Conservation (phyloP, 2,797 vertebrate genomes). For the Acomys russatus region DNA sequence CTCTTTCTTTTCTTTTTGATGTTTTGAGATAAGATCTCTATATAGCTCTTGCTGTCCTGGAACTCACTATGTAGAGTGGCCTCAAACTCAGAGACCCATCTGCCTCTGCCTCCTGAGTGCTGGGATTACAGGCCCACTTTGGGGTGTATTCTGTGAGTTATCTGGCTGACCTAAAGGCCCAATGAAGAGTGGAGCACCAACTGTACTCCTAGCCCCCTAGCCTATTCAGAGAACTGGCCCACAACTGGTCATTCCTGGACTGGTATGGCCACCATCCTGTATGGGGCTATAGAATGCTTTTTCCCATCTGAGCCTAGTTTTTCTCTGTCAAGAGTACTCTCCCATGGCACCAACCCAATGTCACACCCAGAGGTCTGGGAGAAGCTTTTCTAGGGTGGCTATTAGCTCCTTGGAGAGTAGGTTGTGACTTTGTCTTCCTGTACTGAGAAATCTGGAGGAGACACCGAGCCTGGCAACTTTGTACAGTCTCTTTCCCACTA, state of each 20-base stretch:
- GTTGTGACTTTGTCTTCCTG: background rate
- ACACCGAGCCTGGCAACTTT: background rate
- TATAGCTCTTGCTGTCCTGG: background rate
- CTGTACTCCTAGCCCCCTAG: background rate
- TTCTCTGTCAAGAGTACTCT: background rate
- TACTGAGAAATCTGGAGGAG: background rate
- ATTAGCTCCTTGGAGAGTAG: background rate
- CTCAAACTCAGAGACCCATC: background rate
- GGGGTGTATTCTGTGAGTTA: background rate
- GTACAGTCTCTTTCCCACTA: background rate
- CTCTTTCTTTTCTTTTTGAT: background rate
- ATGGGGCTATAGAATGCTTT: constrained; percentile 6
- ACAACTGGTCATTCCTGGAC: constrained; percentile 20
- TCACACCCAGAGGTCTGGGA: background rate
- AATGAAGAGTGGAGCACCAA: background rate
- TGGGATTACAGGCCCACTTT: too few relatives aligned
- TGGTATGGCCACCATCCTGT: constrained; percentile 33
- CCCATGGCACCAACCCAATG: background rate
- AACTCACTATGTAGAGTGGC: background rate
- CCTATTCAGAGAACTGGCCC: constrained; percentile 56
- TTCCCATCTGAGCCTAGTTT: constrained; percentile 53
- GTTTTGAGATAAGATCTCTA: background rate
- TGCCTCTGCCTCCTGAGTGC: background rate
- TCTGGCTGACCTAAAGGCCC: background rate
- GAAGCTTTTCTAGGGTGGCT: background rate